Percentiles rank a stretch among this genome's conserved stretches.
These are phyloP conservation scores for Tenthredo amoena DNA, from an alignment of 2,888 invertebrate genomes.

Conservation along the genomic window DNA sequence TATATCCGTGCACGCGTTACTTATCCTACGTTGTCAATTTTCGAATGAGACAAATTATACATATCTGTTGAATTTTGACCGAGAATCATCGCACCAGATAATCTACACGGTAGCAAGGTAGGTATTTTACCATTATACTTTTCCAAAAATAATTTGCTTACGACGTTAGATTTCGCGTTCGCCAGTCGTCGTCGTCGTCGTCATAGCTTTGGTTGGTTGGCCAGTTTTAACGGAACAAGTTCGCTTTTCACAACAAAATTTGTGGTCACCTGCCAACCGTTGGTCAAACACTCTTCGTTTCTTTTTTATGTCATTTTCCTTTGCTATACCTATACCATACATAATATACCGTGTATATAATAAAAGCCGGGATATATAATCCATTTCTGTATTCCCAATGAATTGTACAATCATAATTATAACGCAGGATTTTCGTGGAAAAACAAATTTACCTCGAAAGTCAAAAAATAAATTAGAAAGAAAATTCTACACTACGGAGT, in stretches of 20 bases:
- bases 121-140: not conserved
- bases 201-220: not conserved
- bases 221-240: slow-evolving; percentile 22
- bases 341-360: not conserved
- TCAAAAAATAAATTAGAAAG: too few species aligned
- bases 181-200: not conserved
- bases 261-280: slow-evolving; percentile 29
- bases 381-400: not conserved
- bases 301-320: not conserved
- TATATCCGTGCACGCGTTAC: not conserved
- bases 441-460: too few species aligned
- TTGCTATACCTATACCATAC: not conserved
- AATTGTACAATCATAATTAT: not conserved
- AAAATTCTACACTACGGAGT: too few species aligned
- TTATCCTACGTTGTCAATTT: not conserved
- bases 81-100: not conserved
- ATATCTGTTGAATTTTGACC: not conserved
- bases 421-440: not conserved
- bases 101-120: not conserved
- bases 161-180: not conserved
- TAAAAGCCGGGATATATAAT: not conserved
- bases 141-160: slow-evolving; percentile 19
- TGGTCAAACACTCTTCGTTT: not conserved
- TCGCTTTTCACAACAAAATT: slow-evolving; percentile 5
- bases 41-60: slow-evolving; percentile 1